Conservation (phyloP, 1,140 invertebrate genomes). For the Drosophila parabipectinata region DNA sequence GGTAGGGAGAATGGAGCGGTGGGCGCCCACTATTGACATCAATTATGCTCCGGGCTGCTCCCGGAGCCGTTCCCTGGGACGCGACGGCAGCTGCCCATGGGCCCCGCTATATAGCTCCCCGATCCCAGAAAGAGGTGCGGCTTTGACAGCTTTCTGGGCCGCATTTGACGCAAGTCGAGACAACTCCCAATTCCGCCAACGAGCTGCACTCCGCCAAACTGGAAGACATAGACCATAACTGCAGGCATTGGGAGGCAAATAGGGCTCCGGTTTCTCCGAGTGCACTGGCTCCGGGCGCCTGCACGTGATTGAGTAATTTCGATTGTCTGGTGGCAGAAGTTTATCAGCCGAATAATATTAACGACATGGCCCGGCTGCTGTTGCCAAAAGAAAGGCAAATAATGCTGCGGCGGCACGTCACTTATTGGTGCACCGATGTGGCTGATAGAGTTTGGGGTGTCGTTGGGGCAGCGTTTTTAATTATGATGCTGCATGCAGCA, state of each 20-base stretch:
- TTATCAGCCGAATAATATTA: conserved; percentile 82
- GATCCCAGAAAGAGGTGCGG: conserved; percentile 53
- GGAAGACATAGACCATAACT: no score
- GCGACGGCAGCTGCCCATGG: conserved; percentile 17
- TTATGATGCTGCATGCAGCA: conserved; percentile 59
- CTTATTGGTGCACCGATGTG: conserved; percentile 66
- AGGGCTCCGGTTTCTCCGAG: conserved; percentile 9
- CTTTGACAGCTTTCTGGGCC: conserved; percentile 62
- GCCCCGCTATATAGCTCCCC: conserved; percentile 8
- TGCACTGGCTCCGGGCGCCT: conserved; percentile 22
- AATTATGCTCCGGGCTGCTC: conserved; percentile 75
- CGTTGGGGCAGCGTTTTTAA: conserved; percentile 69
- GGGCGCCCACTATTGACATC: conserved; percentile 74
- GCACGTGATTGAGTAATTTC: conserved; percentile 80
- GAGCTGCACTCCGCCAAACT: not conserved
- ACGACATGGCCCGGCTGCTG: conserved; percentile 71
- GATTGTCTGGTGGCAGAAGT: conserved; percentile 82
- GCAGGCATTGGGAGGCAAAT: not conserved
- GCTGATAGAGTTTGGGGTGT: conserved; percentile 40
- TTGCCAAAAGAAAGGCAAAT: conserved; percentile 77
- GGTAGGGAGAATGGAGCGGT: conserved; percentile 41
- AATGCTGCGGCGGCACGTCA: conserved; percentile 76
- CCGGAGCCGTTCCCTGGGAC: conserved; percentile 43
- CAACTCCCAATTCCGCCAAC: conserved; percentile 26
- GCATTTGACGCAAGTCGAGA: conserved; percentile 62